Conservation (phyloP, 2,113 vertebrate genomes). For the Neodon shergylaensis region DNA sequence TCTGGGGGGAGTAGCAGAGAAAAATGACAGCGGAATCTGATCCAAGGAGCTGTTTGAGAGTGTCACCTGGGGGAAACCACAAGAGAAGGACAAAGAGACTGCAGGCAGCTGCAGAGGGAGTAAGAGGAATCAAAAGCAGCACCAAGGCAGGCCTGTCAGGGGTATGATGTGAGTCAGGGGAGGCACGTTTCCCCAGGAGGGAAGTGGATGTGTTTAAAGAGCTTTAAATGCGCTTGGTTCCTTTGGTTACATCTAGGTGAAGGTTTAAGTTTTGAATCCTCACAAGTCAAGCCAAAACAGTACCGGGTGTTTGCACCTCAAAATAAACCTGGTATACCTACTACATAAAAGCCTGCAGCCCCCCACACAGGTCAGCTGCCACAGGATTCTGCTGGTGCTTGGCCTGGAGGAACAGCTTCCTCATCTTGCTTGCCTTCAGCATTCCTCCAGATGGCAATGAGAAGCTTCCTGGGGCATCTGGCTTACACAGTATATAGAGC, state of each 20-base stretch:
- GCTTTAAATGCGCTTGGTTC: not conserved
- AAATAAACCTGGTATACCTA: not conserved
- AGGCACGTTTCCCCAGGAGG: not conserved
- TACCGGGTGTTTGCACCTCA: not conserved
- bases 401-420: not conserved
- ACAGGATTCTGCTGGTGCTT: not conserved
- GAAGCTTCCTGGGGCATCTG: not conserved
- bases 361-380: not conserved
- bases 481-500: not conserved
- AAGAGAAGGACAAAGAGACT: not conserved
- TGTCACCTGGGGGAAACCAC: not conserved
- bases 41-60: conserved; percentile 8
- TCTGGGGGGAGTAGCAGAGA: not conserved
- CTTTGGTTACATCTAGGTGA: not conserved
- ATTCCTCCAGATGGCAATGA: not conserved
- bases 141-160: not conserved
- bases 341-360: not conserved
- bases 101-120: not conserved
- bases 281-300: not conserved
- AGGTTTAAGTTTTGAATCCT: conserved; percentile 31
- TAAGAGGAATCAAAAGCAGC: not conserved
- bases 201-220: not conserved
- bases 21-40: not conserved
- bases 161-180: too few species aligned
- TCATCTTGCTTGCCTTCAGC: not conserved